These are phyloP conservation scores for Arctocebus calabarensis DNA, from an alignment of 2,797 vertebrate genomes.

Conservation along the genomic window DNA sequence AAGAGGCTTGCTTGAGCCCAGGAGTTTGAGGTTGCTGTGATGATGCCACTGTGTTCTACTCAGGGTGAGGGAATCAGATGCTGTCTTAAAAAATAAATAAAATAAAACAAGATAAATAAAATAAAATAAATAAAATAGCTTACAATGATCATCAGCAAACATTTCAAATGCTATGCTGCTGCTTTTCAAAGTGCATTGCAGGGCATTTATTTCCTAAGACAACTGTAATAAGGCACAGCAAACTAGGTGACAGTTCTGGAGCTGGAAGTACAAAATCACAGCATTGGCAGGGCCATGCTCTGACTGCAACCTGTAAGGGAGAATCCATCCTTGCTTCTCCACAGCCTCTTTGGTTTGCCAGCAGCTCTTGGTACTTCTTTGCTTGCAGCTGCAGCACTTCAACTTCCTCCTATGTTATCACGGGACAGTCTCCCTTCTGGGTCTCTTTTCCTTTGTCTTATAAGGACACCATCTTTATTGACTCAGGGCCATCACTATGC, in stretches of 20 bases:
- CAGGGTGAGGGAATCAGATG: too few species aligned
- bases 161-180: neutral
- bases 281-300: neutral
- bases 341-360: neutral
- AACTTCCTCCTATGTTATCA: neutral
- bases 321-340: neutral
- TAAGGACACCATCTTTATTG: neutral
- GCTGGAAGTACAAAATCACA: neutral
- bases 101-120: too few species aligned
- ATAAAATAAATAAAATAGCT: slow-evolving; percentile 31
- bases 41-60: too few species aligned
- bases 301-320: neutral
- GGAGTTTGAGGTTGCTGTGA: too few species aligned
- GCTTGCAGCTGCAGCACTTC: neutral
- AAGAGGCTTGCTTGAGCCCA: too few species aligned
- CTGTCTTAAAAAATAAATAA: too few species aligned
- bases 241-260: neutral
- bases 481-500: neutral
- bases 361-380: neutral
- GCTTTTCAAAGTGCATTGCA: slow-evolving; percentile 5
- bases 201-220: neutral
- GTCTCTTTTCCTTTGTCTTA: neutral
- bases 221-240: neutral
- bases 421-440: neutral
- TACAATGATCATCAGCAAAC: neutral